A percentile compares a stretch with the other conserved stretches of the same genome.
Evolutionary conservation across 2,888 invertebrate genomes (phyloP).

Genomic region (Himalopsyche kuldschensis): DNA sequence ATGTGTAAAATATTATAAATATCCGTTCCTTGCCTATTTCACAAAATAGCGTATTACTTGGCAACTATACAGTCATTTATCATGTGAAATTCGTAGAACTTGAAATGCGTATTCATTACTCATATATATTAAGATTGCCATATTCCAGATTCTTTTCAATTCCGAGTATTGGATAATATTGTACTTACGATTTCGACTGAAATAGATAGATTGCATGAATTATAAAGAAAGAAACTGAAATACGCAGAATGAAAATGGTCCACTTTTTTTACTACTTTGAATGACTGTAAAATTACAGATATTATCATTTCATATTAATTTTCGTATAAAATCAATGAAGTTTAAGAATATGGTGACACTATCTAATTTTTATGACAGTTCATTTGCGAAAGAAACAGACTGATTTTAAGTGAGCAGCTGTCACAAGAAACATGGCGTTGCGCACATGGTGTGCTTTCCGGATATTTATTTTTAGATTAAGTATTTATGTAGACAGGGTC

Average conservation of each 20-base stretch:
- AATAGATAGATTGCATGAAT: no score
- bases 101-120: background rate
- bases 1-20: background rate
- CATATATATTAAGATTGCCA: no score
- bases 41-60: background rate
- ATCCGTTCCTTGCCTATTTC: background rate
- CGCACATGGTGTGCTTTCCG: background rate
- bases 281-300: no score
- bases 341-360: background rate
- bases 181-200: no score
- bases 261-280: no score
- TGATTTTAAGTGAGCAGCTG: background rate
- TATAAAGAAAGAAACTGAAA: no score
- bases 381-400: background rate
- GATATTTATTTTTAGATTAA: background rate
- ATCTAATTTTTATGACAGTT: background rate
- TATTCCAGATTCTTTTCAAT: no score
- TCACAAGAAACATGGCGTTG: background rate
- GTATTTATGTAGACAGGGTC: background rate
- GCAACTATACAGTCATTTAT: background rate
- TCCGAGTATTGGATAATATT: no score
- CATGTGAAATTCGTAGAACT: background rate
- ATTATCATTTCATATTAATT: no score
- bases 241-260: no score
- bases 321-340: no score